Evolutionary conservation across 2,888 invertebrate species (phyloP).

Genomic region (Agrotis puta): DNA sequence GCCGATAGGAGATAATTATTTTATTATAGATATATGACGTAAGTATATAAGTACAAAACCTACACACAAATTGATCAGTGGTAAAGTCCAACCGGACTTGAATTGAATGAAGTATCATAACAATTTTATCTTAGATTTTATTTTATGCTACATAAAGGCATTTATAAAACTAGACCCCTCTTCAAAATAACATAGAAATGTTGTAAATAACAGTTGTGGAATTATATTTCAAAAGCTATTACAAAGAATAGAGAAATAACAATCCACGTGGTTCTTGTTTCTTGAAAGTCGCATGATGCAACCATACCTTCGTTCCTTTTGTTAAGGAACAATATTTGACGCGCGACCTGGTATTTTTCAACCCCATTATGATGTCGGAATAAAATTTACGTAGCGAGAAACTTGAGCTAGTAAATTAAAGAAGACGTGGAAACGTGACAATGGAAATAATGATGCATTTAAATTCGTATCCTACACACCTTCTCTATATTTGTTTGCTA

Average conservation of each 20-base stretch:
- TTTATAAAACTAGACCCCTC: slow-evolving; percentile 17
- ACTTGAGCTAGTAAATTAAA: slow-evolving; percentile 18
- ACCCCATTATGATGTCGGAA: slow-evolving; percentile 36
- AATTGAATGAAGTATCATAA: slow-evolving; percentile 16
- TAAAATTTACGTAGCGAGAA: slow-evolving; percentile 37
- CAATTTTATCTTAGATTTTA: slow-evolving; percentile 23
- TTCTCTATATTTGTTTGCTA: slow-evolving; percentile 1
- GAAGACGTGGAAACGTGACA: slow-evolving; percentile 9
- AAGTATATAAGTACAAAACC: neutral
- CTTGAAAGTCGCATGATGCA: slow-evolving; percentile 46
- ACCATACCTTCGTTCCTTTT: slow-evolving; percentile 51
- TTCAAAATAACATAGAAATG: slow-evolving; percentile 54
- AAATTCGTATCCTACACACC: slow-evolving; percentile 7
- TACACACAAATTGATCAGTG: slow-evolving; percentile 6
- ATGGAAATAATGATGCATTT: slow-evolving; percentile 25
- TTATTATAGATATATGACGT: slow-evolving; percentile 21
- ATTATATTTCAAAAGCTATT: slow-evolving; percentile 62
- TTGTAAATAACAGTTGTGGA: slow-evolving; percentile 58
- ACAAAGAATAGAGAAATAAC: slow-evolving; percentile 57
- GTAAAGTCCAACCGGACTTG: slow-evolving; percentile 13
- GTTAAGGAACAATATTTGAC: slow-evolving; percentile 44
- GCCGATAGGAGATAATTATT: slow-evolving; percentile 21
- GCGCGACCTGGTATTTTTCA: slow-evolving; percentile 39
- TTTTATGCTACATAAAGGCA: neutral
- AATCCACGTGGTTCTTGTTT: slow-evolving; percentile 52